Percentiles rank a stretch among this genome's conserved stretches.
phyloP scores from a whole-genome alignment of 2,113 vertebrate genomes.

The Labeo catla region DNA sequence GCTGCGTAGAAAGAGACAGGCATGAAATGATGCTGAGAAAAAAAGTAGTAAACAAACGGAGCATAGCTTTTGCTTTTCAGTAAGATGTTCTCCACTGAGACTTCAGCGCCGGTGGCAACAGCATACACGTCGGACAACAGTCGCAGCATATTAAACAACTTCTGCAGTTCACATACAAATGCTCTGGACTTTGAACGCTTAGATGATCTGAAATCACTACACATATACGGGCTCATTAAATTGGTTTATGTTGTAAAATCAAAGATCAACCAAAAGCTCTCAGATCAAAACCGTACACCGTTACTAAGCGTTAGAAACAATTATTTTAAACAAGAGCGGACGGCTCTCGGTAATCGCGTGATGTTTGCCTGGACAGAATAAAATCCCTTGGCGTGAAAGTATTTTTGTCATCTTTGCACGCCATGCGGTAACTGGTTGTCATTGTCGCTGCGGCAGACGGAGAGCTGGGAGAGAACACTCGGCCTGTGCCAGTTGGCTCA shows the following conservation, averaged over 20 bases:
- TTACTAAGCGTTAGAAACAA: not conserved
- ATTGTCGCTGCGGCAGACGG: constrained; percentile 76
- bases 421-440: constrained; percentile 71
- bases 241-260: not conserved
- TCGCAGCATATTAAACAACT: constrained; percentile 28
- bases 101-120: constrained; percentile 26
- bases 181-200: not conserved
- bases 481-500: constrained; percentile 77
- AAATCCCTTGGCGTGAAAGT: constrained; percentile 67
- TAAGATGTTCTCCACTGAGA: constrained; percentile 18
- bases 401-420: constrained; percentile 72
- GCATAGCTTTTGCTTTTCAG: constrained; percentile 23
- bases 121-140: constrained; percentile 27
- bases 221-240: not conserved
- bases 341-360: constrained; percentile 52
- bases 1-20: constrained; percentile 22
- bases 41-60: constrained; percentile 34
- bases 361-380: constrained; percentile 60
- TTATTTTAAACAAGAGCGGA: constrained; percentile 39
- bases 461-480: constrained; percentile 69
- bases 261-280: constrained; percentile 7
- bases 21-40: constrained; percentile 33
- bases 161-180: not conserved
- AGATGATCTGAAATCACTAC: not conserved
- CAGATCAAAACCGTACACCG: not conserved